A percentile compares a stretch with the other conserved stretches of the same genome.
phyloP scores from a whole-genome alignment of 2,888 invertebrate species.

The Hirtodrosophila duncani region DNA sequence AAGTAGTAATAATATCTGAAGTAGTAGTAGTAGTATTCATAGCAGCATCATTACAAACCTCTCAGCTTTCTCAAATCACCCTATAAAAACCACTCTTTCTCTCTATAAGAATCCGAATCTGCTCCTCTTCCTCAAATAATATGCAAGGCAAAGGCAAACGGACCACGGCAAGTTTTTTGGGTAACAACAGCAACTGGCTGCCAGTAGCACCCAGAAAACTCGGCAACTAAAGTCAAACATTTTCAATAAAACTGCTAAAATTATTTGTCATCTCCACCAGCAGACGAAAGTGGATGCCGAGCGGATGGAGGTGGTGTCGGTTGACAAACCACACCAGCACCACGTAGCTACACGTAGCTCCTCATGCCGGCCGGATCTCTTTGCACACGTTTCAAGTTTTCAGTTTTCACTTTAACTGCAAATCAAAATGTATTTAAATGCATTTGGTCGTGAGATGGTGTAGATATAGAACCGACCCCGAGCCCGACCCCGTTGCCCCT shows the following conservation, averaged over 20 bases:
- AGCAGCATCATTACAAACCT: too few species aligned
- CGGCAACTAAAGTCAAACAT: slow-evolving; percentile 61
- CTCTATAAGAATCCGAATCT: slow-evolving; percentile 5
- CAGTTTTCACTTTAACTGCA: slow-evolving; percentile 59
- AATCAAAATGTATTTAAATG: slow-evolving; percentile 71
- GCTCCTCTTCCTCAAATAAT: too few species aligned
- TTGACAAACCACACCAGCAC: slow-evolving; percentile 23
- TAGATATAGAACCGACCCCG: slow-evolving; percentile 1
- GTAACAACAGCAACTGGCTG: slow-evolving; percentile 22
- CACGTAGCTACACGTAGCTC: slow-evolving; percentile 22
- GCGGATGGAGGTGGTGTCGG: neutral
- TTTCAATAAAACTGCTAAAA: slow-evolving; percentile 70
- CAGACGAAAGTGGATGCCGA: slow-evolving; percentile 1
- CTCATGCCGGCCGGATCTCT: slow-evolving; percentile 1
- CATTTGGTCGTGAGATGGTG: slow-evolving; percentile 53
- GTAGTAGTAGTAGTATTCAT: too few species aligned
- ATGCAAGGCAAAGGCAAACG: slow-evolving; percentile 26
- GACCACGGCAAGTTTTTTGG: slow-evolving; percentile 20
- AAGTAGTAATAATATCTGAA: too few species aligned
- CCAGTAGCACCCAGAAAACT: slow-evolving; percentile 20
- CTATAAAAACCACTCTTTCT: slow-evolving; percentile 1
- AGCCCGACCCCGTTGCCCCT: neutral
- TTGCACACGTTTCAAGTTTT: slow-evolving; percentile 55
- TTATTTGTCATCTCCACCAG: slow-evolving; percentile 59
- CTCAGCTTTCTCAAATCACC: too few species aligned